These are phyloP conservation scores for Drosophila limbata DNA, from an alignment of 2,888 invertebrate species.

Conservation along the genomic window DNA sequence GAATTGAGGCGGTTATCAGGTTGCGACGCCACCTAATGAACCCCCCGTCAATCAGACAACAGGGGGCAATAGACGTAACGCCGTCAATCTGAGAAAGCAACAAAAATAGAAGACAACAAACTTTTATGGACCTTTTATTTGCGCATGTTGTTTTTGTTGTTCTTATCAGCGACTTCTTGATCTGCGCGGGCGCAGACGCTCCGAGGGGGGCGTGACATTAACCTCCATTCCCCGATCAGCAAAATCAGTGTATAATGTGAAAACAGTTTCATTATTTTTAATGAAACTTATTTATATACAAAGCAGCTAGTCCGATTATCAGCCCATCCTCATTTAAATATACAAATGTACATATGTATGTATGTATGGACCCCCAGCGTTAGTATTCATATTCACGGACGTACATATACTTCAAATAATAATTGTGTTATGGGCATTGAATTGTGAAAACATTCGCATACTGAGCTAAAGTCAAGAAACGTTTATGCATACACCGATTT, in stretches of 20 bases:
- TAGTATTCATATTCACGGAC: constrained; percentile 20
- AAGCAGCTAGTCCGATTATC: constrained; percentile 36
- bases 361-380: constrained; percentile 43
- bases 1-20: constrained; percentile 69
- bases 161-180: constrained; percentile 22
- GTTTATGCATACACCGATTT: constrained; percentile 8
- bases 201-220: constrained; percentile 1
- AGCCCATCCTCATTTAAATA: constrained; percentile 16
- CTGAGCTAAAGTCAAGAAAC: constrained; percentile 11
- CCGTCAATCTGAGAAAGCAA: constrained; percentile 10
- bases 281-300: constrained; percentile 42
- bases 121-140: constrained; percentile 1
- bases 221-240: constrained; percentile 14
- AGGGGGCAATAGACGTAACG: constrained; percentile 16
- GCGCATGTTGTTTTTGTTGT: not conserved
- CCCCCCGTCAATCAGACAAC: constrained; percentile 40
- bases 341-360: no score
- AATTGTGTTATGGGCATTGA: constrained; percentile 15
- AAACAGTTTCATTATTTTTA: constrained; percentile 42
- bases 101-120: constrained; percentile 1
- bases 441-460: constrained; percentile 22
- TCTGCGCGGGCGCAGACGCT: constrained; percentile 20
- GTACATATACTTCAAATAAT: constrained; percentile 4
- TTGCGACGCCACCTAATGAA: constrained; percentile 53
- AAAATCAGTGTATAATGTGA: constrained; percentile 27